phyloP scores from a whole-genome alignment of 64 coral and sea anemone genomes.

The Montipora capricornis region DNA sequence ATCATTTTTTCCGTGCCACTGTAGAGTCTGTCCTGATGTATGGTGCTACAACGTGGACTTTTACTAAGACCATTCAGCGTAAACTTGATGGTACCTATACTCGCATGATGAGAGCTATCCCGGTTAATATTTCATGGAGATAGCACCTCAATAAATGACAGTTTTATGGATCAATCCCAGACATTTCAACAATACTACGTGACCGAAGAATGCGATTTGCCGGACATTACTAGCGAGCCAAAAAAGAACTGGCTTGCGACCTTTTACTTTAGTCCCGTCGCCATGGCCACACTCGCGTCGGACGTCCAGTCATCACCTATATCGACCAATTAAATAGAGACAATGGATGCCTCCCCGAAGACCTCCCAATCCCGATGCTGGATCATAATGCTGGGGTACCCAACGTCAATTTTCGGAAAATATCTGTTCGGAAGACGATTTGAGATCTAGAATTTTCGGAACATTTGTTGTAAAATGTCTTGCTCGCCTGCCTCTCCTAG shows the following conservation, averaged over 20 bases:
- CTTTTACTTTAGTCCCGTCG: background rate
- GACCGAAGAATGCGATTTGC: background rate
- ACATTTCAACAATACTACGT: background rate
- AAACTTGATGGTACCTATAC: slow-evolving; percentile 11
- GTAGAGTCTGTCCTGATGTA: slow-evolving; percentile 36
- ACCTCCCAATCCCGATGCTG: background rate
- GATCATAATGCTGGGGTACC: too few relatives aligned
- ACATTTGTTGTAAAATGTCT: too few relatives aligned
- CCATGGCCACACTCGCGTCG: background rate
- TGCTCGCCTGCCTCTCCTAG: too few relatives aligned
- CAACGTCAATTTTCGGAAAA: too few relatives aligned
- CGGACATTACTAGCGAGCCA: background rate
- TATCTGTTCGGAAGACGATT: too few relatives aligned
- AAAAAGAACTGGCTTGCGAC: background rate
- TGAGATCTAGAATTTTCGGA: too few relatives aligned
- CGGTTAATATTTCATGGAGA: background rate
- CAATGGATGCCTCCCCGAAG: background rate
- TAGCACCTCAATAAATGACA: background rate
- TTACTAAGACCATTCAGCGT: background rate
- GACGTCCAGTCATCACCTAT: background rate
- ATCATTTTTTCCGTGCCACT: background rate
- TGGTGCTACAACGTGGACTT: slow-evolving; percentile 9
- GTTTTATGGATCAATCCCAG: background rate
- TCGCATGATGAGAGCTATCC: background rate
- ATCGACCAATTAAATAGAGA: background rate